Base-by-base conservation (phyloP, 2,113 vertebrate genomes). In the Peromyscus maniculatus region DNA sequence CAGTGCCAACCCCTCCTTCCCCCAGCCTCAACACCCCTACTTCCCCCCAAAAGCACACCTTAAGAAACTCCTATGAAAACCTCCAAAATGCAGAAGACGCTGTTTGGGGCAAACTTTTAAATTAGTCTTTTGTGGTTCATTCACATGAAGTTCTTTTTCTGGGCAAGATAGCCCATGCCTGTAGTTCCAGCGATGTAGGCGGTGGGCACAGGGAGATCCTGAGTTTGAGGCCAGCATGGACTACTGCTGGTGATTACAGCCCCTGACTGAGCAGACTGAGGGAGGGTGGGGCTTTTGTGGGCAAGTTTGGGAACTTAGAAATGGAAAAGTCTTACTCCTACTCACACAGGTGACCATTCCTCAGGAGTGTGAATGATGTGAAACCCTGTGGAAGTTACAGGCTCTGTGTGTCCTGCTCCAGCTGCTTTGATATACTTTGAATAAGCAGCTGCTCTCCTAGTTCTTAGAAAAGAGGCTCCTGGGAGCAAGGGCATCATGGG, bases 401-500 rank as follows among this genome's bases (percentile, higher is more conserved):
- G 88, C 55, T 89, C 92, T 36, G 0, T 26, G 36, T 67, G 67
- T 21, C 24, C 77, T 36, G 74, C 52, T 75, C 31, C 28, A 87
- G 92, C 55, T 86, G 87, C 31, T 36, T 87, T 78, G 49, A 64
- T 17, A 57, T 33, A 43, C 1, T 15, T 52, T 64, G 36, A 87
- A 67, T 11, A 17, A 87, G n/a, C 84, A 39, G 82, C 93, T 94
- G 78, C 19, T 82, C 77, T 49, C 89, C 87, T 64, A 46, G 74
- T 78, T 72, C 90, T 94, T 43, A 84, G 93, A n/a, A 69, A 62
- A 59, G 80, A 91, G 87, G 57, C 16, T 74, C 15, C 24, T 16
- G 22, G 26, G 66, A 80, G 17, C 52, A 15, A 24, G 71, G 16
- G 24, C 33, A 39, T n/a, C 59, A 31, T 21, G 3, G 75, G n/a